These are phyloP conservation scores for Phocides pigmalion DNA, from an alignment of 1,140 invertebrate genomes.

Conservation along the genomic window DNA sequence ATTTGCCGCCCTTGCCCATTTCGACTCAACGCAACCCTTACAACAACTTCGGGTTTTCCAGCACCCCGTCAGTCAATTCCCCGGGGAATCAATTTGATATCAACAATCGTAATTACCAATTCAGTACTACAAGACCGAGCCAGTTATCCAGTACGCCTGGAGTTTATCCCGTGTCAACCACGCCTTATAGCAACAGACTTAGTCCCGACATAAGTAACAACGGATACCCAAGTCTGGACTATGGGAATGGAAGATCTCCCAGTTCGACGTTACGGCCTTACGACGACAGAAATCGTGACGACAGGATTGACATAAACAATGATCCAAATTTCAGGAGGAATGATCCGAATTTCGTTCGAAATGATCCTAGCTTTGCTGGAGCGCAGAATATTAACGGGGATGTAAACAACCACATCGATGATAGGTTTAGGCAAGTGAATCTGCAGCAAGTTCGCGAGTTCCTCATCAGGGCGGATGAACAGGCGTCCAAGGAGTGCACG, in stretches of 20 bases:
- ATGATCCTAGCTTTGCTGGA: conserved; percentile 70
- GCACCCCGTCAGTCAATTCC: conserved; percentile 64
- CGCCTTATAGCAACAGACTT: conserved; percentile 63
- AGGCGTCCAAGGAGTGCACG: conserved; percentile 90
- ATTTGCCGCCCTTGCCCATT: conserved; percentile 81
- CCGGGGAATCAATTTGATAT: conserved; percentile 68
- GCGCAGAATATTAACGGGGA: conserved; percentile 67
- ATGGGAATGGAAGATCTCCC: conserved; percentile 57
- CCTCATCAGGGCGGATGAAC: conserved; percentile 88
- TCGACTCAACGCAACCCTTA: conserved; percentile 72
- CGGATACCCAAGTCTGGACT: conserved; percentile 69
- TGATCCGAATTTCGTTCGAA: conserved; percentile 70
- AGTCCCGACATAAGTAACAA: conserved; percentile 80
- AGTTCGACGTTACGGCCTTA: conserved; percentile 68
- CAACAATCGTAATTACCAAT: conserved; percentile 64
- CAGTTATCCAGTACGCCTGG: conserved; percentile 58
- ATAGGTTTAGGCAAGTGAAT: conserved; percentile 62
- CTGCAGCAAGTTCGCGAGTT: conserved; percentile 79
- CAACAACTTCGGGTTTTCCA: conserved; percentile 63
- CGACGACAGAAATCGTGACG: conserved; percentile 65
- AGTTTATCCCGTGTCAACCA: conserved; percentile 68
- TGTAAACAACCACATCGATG: conserved; percentile 65
- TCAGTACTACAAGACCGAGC: conserved; percentile 57
- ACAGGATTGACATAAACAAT: conserved; percentile 71
- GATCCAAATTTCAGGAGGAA: conserved; percentile 75